These are phyloP conservation scores for Ictidomys tridecemlineatus DNA, from an alignment of 2,113 vertebrate species.

Conservation along the genomic window DNA sequence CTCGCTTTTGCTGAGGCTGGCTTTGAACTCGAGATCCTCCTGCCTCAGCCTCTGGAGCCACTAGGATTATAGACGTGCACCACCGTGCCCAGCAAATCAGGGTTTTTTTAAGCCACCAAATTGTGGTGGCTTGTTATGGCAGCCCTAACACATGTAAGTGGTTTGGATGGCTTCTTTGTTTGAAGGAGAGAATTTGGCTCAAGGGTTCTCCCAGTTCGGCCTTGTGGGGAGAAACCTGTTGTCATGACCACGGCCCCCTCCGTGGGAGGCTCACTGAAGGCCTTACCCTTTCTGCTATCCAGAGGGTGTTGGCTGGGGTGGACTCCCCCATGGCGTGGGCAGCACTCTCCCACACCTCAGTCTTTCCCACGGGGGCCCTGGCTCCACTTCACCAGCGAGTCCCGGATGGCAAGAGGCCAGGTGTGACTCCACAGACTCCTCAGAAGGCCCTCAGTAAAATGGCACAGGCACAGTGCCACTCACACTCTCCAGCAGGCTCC, in stretches of 20 bases:
- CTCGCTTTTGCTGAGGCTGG: too few species aligned
- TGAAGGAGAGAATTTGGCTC: not conserved
- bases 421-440: not conserved
- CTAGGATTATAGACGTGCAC: too few species aligned
- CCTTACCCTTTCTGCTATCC: conserved; percentile 39
- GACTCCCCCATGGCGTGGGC: not conserved
- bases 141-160: not conserved
- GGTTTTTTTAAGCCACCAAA: not conserved
- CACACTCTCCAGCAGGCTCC: rapidly evolving
- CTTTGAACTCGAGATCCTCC: too few species aligned
- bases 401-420: not conserved
- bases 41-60: too few species aligned
- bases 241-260: rapidly evolving
- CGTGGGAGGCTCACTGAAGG: not conserved
- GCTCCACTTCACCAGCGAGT: not conserved
- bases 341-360: not conserved
- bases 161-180: not conserved
- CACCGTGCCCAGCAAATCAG: too few species aligned
- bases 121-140: too few species aligned
- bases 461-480: rapidly evolving
- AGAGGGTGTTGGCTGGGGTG: not conserved
- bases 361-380: not conserved
- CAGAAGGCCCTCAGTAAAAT: not conserved
- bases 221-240: not conserved
- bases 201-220: not conserved